A percentile compares a stretch with the other conserved stretches of the same genome.
phyloP scores from a whole-genome alignment of 2,113 vertebrate genomes.

The Nanger granti region DNA sequence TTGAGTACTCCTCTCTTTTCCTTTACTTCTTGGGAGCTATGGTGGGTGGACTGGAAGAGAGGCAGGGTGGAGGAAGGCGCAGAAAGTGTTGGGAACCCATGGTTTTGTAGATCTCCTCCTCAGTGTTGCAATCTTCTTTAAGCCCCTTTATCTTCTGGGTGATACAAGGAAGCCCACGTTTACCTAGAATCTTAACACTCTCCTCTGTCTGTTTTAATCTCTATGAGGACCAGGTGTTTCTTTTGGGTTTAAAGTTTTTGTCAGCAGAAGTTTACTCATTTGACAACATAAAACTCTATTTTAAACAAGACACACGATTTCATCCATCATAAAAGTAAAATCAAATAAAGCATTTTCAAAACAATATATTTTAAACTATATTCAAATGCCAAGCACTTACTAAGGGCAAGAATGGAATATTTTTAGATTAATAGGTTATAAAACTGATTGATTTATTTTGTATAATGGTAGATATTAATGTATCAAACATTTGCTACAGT shows the following conservation, averaged over 20 bases:
- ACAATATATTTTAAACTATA: constrained; percentile 1
- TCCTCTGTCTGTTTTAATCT: constrained; percentile 19
- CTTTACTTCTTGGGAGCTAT: neutral
- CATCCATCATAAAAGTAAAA: constrained; percentile 23
- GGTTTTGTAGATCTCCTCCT: neutral
- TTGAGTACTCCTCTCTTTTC: neutral
- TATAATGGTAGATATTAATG: neutral
- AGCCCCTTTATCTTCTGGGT: neutral
- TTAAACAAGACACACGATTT: constrained; percentile 23
- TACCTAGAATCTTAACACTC: constrained; percentile 27
- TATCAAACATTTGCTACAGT: neutral
- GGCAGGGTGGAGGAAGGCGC: neutral
- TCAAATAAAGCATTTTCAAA: constrained; percentile 17
- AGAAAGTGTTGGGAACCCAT: neutral
- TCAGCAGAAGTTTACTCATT: constrained; percentile 2
- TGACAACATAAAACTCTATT: constrained; percentile 19
- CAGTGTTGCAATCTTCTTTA: neutral
- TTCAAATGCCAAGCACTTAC: neutral
- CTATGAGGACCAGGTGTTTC: neutral
- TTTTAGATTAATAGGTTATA: neutral
- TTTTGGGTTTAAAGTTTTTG: constrained; percentile 31
- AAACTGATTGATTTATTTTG: neutral
- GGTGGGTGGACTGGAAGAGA: neutral
- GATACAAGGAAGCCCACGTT: constrained; percentile 22
- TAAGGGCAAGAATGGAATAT: neutral